Conservation (phyloP, 2,888 invertebrate species). For the Oscheius sp. region DNA sequence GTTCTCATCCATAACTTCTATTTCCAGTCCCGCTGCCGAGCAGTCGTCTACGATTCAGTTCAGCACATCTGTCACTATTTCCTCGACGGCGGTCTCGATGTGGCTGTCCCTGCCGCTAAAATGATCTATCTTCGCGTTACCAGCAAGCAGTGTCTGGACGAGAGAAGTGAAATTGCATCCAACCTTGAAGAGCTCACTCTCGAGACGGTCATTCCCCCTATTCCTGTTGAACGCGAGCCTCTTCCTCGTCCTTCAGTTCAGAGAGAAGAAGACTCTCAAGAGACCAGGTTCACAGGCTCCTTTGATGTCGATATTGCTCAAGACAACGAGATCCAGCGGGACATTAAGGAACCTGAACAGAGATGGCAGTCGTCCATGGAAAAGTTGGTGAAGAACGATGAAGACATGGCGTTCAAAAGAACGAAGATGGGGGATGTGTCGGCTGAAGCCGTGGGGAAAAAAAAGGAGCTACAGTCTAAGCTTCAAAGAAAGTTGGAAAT, state of each 20-base stretch:
- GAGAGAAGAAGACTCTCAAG: neutral
- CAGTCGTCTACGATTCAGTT: constrained; percentile 69
- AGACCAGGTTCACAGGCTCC: constrained; percentile 22
- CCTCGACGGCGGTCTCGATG: constrained; percentile 58
- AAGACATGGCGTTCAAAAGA: constrained; percentile 29
- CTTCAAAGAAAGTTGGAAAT: constrained; percentile 18
- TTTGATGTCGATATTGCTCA: constrained; percentile 17
- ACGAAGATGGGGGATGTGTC: constrained; percentile 8
- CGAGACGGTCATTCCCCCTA: neutral
- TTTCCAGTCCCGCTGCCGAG: constrained; percentile 68
- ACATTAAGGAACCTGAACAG: constrained; percentile 17
- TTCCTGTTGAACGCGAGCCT: constrained; percentile 1
- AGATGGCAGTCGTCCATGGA: constrained; percentile 39
- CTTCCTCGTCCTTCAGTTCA: neutral
- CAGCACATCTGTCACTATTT: constrained; percentile 72
- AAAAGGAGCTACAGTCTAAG: neutral
- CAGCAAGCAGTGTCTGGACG: constrained; percentile 61
- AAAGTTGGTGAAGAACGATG: constrained; percentile 28
- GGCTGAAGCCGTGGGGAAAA: constrained; percentile 4
- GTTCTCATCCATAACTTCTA: constrained; percentile 3
- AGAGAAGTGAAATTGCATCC: neutral
- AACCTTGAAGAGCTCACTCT: constrained; percentile 10
- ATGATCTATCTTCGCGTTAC: constrained; percentile 70
- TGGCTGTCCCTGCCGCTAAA: constrained; percentile 59
- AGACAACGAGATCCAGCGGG: constrained; percentile 12